Evolutionary conservation across 2,888 invertebrate species (phyloP).

Genomic region (Lasioglossum zephyrum): DNA sequence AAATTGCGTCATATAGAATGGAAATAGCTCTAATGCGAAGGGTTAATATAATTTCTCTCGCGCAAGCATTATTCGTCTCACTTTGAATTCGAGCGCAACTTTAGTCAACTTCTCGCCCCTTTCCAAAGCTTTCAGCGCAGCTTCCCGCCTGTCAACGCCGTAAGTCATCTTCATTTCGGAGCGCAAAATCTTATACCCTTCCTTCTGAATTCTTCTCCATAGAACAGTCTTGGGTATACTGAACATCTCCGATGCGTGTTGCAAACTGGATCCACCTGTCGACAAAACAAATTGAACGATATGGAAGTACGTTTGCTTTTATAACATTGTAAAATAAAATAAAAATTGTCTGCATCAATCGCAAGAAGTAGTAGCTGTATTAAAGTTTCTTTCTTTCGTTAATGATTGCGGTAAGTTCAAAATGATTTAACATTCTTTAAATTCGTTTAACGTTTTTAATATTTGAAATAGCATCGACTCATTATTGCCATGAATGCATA

Average conservation of each 20-base stretch:
- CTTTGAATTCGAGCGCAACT: slow-evolving; percentile 83
- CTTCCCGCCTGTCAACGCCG: slow-evolving; percentile 80
- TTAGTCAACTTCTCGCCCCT: slow-evolving; percentile 84
- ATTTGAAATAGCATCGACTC: neutral
- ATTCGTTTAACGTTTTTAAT: neutral
- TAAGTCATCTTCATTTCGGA: slow-evolving; percentile 79
- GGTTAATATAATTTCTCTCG: neutral
- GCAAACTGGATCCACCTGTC: slow-evolving; percentile 83
- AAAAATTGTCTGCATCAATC: neutral
- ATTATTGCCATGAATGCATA: neutral
- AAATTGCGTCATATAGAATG: neutral
- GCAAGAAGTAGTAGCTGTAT: neutral
- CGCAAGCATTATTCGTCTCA: slow-evolving; percentile 49
- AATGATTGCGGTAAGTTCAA: neutral
- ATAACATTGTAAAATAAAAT: neutral
- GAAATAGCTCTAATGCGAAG: too few relatives aligned
- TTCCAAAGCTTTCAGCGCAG: slow-evolving; percentile 83
- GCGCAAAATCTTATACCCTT: slow-evolving; percentile 78
- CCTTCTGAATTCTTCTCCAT: slow-evolving; percentile 84
- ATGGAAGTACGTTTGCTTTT: neutral
- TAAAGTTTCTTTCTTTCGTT: neutral
- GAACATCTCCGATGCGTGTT: slow-evolving; percentile 83
- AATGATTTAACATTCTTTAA: neutral
- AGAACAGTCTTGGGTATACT: slow-evolving; percentile 85
- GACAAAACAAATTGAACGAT: slow-evolving; percentile 8